Evolutionary conservation across 35 echinoderm and acorn worm species (phyloP).

Genomic region (Anneissia japonica): DNA sequence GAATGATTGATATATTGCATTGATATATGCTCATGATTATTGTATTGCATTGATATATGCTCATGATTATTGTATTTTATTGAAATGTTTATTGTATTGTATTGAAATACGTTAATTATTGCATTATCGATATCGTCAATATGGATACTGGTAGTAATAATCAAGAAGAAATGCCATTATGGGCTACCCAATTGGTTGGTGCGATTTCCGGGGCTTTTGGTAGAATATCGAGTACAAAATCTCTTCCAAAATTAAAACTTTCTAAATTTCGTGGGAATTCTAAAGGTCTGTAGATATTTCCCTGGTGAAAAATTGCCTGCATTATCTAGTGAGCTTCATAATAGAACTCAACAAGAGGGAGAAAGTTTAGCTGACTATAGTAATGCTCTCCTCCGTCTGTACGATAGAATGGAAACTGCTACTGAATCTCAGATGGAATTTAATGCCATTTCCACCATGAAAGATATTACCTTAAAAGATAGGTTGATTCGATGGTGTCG

Average conservation of each 20-base stretch:
- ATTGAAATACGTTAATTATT: too few relatives aligned
- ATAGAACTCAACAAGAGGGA: neutral
- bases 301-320: slow-evolving; percentile 11
- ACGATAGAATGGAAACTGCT: slow-evolving; percentile 24
- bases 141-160: too few relatives aligned
- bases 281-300: neutral
- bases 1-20: too few relatives aligned
- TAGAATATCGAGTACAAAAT: neutral
- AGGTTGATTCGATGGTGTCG: slow-evolving; percentile 13
- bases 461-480: slow-evolving; percentile 16
- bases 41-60: too few relatives aligned
- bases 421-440: slow-evolving; percentile 7
- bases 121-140: too few relatives aligned
- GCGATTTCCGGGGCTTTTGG: neutral
- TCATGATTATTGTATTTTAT: too few relatives aligned
- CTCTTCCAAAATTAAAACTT: neutral
- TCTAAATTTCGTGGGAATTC: neutral
- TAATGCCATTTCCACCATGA: neutral
- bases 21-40: too few relatives aligned
- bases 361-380: slow-evolving; percentile 41
- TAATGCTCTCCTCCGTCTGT: slow-evolving; percentile 18
- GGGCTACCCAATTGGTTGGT: neutral
- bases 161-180: slow-evolving; percentile 1
- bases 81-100: too few relatives aligned
- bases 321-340: slow-evolving; percentile 37